Conservation (phyloP, 1,140 invertebrate species). For the Aphelinus certus region DNA sequence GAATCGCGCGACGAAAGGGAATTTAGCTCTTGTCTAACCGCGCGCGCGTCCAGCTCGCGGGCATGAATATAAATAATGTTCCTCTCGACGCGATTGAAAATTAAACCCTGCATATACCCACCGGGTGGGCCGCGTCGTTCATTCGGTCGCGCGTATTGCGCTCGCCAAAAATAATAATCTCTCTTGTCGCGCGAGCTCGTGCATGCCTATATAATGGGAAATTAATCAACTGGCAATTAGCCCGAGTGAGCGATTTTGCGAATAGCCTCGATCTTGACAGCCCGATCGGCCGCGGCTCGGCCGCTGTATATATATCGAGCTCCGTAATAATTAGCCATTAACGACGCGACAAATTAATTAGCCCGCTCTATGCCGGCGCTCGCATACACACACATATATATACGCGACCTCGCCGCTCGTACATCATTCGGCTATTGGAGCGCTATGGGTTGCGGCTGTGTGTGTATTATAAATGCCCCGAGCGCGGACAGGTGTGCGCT, state of each 20-base stretch:
- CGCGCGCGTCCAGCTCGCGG: no score
- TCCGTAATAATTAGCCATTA: slow-evolving; percentile 29
- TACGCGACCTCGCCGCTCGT: not conserved
- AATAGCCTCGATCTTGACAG: slow-evolving; percentile 2
- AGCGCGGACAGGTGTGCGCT: no score
- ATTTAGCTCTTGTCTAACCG: no score
- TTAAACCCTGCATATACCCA: no score
- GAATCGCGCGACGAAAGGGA: no score
- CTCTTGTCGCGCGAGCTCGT: not conserved
- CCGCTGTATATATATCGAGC: slow-evolving; percentile 3
- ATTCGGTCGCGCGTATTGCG: not conserved
- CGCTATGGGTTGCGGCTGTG: no score
- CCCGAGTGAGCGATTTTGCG: slow-evolving; percentile 8
- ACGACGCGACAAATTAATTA: slow-evolving; percentile 37
- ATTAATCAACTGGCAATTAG: slow-evolving; percentile 29
- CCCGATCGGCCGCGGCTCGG: slow-evolving; percentile 18
- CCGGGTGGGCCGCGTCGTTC: not conserved
- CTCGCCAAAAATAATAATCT: slow-evolving; percentile 28
- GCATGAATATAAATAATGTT: no score
- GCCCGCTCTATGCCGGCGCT: not conserved
- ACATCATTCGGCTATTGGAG: slow-evolving; percentile 2
- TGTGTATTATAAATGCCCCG: no score
- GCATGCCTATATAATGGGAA: slow-evolving; percentile 5
- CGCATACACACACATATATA: no score
- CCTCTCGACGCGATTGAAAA: no score